Conservation (phyloP, 2,888 invertebrate genomes). For the Fragum fragum region DNA sequence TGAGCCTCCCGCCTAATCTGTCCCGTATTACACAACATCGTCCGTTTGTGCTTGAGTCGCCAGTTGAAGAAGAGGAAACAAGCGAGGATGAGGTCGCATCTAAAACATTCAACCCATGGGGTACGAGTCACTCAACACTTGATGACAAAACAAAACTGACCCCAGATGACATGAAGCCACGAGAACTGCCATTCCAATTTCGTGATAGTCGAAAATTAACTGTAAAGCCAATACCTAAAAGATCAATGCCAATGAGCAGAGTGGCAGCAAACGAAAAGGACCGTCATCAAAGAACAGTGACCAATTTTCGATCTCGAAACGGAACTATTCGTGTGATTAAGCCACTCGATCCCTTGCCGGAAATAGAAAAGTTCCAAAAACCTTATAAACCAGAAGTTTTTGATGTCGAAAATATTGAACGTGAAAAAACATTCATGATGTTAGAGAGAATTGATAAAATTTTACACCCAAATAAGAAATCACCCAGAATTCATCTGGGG, state of each 20-base stretch:
- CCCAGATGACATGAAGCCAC: constrained; percentile 56
- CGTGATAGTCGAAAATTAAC: constrained; percentile 60
- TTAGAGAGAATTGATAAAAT: constrained; percentile 65
- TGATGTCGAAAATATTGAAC: constrained; percentile 66
- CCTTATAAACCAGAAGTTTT: constrained; percentile 55
- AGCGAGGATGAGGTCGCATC: constrained; percentile 16
- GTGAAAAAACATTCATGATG: constrained; percentile 70
- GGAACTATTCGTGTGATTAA: constrained; percentile 65
- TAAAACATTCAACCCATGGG: constrained; percentile 61
- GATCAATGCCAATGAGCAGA: constrained; percentile 66
- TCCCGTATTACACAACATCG: constrained; percentile 55
- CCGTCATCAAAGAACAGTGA: constrained; percentile 65
- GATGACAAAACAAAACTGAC: constrained; percentile 64
- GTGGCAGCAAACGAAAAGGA: constrained; percentile 59
- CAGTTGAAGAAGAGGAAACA: constrained; percentile 28
- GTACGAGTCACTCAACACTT: constrained; percentile 58
- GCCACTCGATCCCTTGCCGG: constrained; percentile 64
- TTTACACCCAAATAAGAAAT: constrained; percentile 63
- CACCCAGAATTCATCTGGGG: constrained; percentile 46
- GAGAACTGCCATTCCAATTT: constrained; percentile 64
- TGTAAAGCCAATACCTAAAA: constrained; percentile 60
- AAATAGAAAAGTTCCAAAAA: constrained; percentile 64
- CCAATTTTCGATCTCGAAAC: constrained; percentile 67
- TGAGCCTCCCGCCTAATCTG: constrained; percentile 57
- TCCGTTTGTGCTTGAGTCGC: constrained; percentile 39